phyloP scores from a whole-genome alignment of 2,113 vertebrate species.

The Athene noctua region DNA sequence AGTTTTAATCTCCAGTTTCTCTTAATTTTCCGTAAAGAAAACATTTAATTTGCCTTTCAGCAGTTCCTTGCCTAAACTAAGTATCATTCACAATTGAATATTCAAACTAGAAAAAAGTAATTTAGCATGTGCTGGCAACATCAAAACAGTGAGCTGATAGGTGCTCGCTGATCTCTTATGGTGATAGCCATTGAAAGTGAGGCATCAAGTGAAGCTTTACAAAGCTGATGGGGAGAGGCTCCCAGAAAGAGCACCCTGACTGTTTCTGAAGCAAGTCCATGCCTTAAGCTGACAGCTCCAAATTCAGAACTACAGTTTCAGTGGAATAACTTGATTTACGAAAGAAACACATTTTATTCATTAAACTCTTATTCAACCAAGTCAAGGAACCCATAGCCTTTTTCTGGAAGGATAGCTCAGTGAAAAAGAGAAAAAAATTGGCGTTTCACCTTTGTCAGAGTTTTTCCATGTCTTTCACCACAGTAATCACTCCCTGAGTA shows the following conservation, averaged over 20 bases:
- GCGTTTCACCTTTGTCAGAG: not conserved
- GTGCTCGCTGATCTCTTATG: rapidly evolving
- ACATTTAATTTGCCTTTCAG: not conserved
- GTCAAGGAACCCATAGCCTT: not conserved
- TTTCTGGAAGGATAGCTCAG: not conserved
- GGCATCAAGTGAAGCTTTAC: not conserved
- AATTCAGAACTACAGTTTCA: not conserved
- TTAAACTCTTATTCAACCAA: not conserved
- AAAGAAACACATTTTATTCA: not conserved
- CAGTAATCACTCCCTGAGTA: not conserved
- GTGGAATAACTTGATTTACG: not conserved
- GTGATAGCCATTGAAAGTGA: not conserved
- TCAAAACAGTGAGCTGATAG: not conserved
- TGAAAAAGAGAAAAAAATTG: not conserved
- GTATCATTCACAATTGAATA: not conserved
- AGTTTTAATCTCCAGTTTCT: not conserved
- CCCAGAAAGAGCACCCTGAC: not conserved
- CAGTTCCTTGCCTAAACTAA: not conserved
- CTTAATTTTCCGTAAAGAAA: not conserved
- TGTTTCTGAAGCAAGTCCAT: not conserved
- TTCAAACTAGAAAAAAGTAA: not conserved
- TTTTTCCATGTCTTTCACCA: not conserved
- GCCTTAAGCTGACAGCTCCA: not conserved
- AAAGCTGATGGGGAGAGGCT: not conserved
- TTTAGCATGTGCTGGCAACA: not conserved